Base-by-base conservation (phyloP, 1,140 invertebrate species). In the Mamestra configurata region DNA sequence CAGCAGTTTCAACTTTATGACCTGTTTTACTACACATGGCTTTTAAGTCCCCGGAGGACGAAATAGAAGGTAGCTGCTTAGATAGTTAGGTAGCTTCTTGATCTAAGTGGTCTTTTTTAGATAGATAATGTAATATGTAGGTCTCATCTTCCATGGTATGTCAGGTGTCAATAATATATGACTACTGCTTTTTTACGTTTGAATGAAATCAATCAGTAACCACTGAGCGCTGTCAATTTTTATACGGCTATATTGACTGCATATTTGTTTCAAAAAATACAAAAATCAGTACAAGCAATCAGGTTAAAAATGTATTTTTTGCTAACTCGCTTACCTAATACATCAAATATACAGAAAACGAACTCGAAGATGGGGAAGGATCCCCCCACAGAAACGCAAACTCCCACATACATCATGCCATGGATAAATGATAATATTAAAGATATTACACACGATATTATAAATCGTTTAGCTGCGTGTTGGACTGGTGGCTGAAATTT, bases 351-450 rank as follows among this genome's bases (percentile, higher is more conserved):
- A 37, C 85, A 66, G 37, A 90, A 91, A 71, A 89, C 18, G 61
- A 92, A 88, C 53, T 91, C 88, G 66, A 87, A 90, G 35, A 91
- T 68, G 24, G 91, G 89, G 61, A 92, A 90, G 7, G 84, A 68
- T 24, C 86, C 84, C 18, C 88, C 89, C 2, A 87, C 70, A 4
- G 75, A 73, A 6, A 89, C 43, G 35, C 90, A 92, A 0, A 84
- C 80, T 5, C 64, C 79, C 1, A 91, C 80, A 78, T 88, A 92
- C 68, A 91, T 18, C 57, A 92, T 83, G 27, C 86, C 86, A 27
- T 91, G 90, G 10, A 91, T 24, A 66, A 89, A 89, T 24, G 90
- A 87, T 3, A 87, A 27, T n/a, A 84, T 8, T 31, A 90, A 80
- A 15, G 87, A 75, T 7, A 86, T 15, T 0, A 84, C 22, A 66